Conservation (phyloP, 2,888 invertebrate genomes). For the Drosophila bunnanda region DNA sequence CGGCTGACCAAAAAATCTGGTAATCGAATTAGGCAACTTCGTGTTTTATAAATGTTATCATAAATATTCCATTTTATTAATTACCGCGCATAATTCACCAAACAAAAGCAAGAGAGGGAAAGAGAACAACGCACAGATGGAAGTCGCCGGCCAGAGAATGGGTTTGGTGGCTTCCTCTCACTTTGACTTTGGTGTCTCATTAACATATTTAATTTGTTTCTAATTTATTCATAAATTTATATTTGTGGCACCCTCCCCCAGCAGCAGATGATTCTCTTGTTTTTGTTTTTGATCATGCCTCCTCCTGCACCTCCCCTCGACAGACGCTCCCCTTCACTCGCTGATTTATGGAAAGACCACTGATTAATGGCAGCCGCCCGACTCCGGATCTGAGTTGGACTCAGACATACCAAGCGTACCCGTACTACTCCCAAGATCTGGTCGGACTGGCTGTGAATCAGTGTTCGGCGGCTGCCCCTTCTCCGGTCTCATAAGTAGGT, state of each 20-base stretch:
- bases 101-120: conserved; percentile 21
- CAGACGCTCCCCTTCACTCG: conserved; percentile 34
- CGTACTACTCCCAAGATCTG: conserved; percentile 29
- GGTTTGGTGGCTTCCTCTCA: conserved; percentile 35
- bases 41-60: conserved; percentile 81
- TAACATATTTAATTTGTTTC: conserved; percentile 80
- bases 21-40: conserved; percentile 80
- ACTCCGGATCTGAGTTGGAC: conserved; percentile 32
- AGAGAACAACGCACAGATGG: conserved; percentile 9
- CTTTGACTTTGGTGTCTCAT: conserved; percentile 49
- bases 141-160: conserved; percentile 31
- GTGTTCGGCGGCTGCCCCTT: conserved; percentile 37
- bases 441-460: conserved; percentile 57
- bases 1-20: conserved; percentile 57
- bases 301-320: not conserved
- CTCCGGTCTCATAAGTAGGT: conserved; percentile 62
- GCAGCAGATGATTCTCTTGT: conserved; percentile 37
- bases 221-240: conserved; percentile 80
- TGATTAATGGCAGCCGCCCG: conserved; percentile 71
- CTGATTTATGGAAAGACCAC: conserved; percentile 70
- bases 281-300: conserved; percentile 42
- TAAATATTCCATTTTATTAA: conserved; percentile 81
- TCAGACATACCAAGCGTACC: conserved; percentile 1
- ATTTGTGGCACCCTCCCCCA: conserved; percentile 72
- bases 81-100: conserved; percentile 76